Evolutionary conservation across 2,888 invertebrate species (phyloP).

Genomic region (Cyclophora punctaria): DNA sequence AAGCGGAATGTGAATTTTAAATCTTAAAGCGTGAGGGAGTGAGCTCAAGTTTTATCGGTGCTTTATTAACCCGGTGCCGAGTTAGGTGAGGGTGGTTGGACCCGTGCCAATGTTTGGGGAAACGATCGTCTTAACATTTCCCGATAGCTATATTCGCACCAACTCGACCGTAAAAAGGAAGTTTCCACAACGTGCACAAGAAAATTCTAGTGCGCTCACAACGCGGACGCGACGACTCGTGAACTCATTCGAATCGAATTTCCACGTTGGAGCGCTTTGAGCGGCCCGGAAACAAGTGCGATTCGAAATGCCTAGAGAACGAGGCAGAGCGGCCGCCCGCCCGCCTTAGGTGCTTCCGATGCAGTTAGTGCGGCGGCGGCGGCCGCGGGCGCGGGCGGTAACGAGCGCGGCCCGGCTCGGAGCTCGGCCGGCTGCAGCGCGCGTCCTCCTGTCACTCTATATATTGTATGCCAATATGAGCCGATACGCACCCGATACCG

Average conservation of each 20-base stretch:
- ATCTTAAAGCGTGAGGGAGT: constrained; percentile 20
- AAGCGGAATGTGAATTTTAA: constrained; percentile 16
- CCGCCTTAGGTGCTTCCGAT: constrained; percentile 40
- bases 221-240: constrained; percentile 45
- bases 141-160: constrained; percentile 50
- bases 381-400: constrained; percentile 20
- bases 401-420: constrained; percentile 44
- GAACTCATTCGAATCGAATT: constrained; percentile 50
- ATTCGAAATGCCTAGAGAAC: constrained; percentile 34
- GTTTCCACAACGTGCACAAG: constrained; percentile 47
- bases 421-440: constrained; percentile 38
- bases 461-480: constrained; percentile 31
- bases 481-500: constrained; percentile 19
- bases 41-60: constrained; percentile 20
- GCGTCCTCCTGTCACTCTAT: constrained; percentile 32
- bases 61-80: constrained; percentile 21
- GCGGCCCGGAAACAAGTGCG: constrained; percentile 27
- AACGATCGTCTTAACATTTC: constrained; percentile 49
- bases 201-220: constrained; percentile 29
- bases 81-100: constrained; percentile 42
- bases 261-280: constrained; percentile 31
- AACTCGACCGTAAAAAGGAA: constrained; percentile 46
- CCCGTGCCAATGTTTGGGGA: constrained; percentile 48
- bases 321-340: constrained; percentile 20
- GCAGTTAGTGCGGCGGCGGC: constrained; percentile 35